Base-by-base conservation (phyloP, 2,888 invertebrate species). In the Oithona nana region DNA sequence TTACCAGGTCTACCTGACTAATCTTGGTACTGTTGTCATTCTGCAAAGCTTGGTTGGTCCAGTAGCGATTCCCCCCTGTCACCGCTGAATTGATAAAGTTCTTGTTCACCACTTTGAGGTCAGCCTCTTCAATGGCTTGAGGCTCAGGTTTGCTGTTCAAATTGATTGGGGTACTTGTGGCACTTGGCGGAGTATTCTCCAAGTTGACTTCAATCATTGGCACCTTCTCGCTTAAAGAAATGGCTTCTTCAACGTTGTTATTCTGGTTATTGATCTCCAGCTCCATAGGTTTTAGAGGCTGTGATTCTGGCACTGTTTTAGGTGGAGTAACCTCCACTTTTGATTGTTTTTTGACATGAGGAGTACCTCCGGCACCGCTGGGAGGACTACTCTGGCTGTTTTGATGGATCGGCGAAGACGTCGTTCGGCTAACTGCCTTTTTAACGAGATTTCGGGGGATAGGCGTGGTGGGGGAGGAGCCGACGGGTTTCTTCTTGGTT, bases 21-120 rank as follows among this genome's bases (percentile, higher is more conserved):
- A 57, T 57, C 1, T 24, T 57, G n/a, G 24, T 26, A 13, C 28
- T 28, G 28, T 57, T 57, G 28, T 57, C 57, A 28, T 57, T 57
- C 28, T 57, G 57, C 3, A 57, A 28, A 30, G 57, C 57, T 20
- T 57, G 57, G 28, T 57, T 57, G n/a, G 57, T 57, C 57, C 57
- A 57, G 28, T 57, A 57, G 24, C 39, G 39, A 16, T 39, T 39
- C 39, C 39, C 39, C 39, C 39, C 39, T 16, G 39, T 39, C 8
- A 39, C 39, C 39, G 39, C 39, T 6, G 39, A 39, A 16, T 39
- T 39, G 39, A 39, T 39, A 39, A 39, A 39, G 39, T 39, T 39
- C 39, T 39, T 39, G 39, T 39, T 39, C 39, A 39, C 39, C 8
- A 39, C 39, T 11, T 11, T 16, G 16, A 16, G 6, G 39, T 39